Base-by-base conservation (phyloP, 2,888 invertebrate genomes). In the Clepsis dumicolana region DNA sequence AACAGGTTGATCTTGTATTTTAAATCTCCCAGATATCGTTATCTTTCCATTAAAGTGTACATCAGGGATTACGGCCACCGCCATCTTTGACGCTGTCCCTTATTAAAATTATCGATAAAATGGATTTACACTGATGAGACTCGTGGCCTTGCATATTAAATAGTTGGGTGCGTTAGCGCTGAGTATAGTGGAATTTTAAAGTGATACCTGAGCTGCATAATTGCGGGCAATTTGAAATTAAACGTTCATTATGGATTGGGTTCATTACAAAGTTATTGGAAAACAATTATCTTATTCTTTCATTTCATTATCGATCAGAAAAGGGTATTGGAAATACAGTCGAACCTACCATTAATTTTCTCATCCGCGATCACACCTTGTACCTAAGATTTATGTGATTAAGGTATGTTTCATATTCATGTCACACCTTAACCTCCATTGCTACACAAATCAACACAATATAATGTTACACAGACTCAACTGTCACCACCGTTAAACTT, bases 51-150 rank as follows among this genome's bases (percentile, higher is more conserved):
- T 83, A 83, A 83, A 73, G 73, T 72, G 77, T 80, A 77, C 77
- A 82, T 83, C 78, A 81, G 68, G 38, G 75, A 72, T 75, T 77
- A 78, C 76, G 73, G 74, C 72, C 65, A 69, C 64, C 72, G 71
- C 76, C 75, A 76, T 68, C 67, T 82, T 82, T 83, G 78, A 80
- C 72, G 78, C 72, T 66, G 73, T 56, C 71, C 74, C 74, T 82
- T 79, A 78, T 81, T 81, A 81, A 82, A 82, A 75, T 78, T 81
- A 80, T 71, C 83, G 83, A 84, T 85, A 81, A 80, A 80, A 75
- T 73, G 80, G 80, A 87, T 86, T 85, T 83, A 84, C 80, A 77
- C 81, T 83, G 85, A 87, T 86, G 85, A 84, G 83, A 80, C 72
- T 71, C 80, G 76, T 83, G 83, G 79, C 57, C 76, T 74, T 77